A percentile compares a stretch with the other conserved stretches of the same genome.
Conservation (phyloP, 2,797 vertebrate species). For the Lophura swinhoii region DNA sequence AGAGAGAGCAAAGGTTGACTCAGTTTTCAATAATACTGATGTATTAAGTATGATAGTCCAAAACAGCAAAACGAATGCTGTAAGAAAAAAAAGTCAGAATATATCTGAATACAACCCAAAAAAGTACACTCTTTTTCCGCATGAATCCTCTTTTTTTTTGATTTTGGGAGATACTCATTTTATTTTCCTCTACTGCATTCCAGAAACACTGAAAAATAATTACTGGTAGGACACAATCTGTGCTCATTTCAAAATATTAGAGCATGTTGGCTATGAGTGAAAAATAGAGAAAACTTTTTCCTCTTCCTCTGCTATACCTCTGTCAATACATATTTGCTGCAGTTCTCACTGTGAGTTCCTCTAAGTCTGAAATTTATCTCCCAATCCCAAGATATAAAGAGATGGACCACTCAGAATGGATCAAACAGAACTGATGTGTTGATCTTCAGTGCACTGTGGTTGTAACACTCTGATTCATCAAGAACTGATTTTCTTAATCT, state of each 20-base stretch:
- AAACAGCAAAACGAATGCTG: not conserved
- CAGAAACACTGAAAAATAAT: not conserved
- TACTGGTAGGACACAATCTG: not conserved
- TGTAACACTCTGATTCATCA: not conserved
- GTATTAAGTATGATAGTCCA: not conserved
- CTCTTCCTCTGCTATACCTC: not conserved
- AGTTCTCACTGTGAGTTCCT: not conserved
- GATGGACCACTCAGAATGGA: not conserved
- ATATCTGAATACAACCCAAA: not conserved
- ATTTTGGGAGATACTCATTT: not conserved
- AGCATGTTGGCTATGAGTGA: fast-evolving
- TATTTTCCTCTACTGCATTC: not conserved
- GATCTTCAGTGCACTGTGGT: not conserved
- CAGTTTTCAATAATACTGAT: not conserved
- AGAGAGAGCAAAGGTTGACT: not conserved
- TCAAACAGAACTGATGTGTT: not conserved
- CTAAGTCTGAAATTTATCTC: not conserved
- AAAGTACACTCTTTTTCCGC: fast-evolving
- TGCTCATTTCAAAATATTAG: not conserved
- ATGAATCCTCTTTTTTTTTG: not conserved
- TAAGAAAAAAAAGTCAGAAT: not conserved
- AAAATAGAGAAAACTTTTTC: not conserved
- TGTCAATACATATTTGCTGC: not conserved
- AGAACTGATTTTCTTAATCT: not conserved
- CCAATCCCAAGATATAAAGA: not conserved